Evolutionary conservation across 2,888 invertebrate genomes (phyloP).

Genomic region (Scelioninae gen. 2): DNA sequence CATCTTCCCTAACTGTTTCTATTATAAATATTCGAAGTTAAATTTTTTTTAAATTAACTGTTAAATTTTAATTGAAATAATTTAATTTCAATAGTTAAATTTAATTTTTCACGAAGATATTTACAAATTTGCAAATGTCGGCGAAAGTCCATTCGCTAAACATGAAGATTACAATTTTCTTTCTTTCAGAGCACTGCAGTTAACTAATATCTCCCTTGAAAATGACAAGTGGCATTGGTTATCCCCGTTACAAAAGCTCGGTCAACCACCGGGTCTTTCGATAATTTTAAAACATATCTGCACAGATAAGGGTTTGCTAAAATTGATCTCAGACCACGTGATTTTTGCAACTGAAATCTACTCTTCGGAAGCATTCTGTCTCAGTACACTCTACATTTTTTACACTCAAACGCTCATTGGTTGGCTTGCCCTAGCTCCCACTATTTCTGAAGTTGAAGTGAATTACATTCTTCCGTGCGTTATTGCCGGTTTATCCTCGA

Average conservation of each 20-base stretch:
- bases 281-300: constrained; percentile 85
- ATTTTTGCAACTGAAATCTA: constrained; percentile 79
- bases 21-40: too few species aligned
- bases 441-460: constrained; percentile 81
- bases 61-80: too few species aligned
- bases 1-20: too few species aligned
- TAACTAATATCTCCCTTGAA: constrained; percentile 80
- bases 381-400: constrained; percentile 87
- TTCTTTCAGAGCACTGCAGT: constrained; percentile 80
- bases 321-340: constrained; percentile 80
- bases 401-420: constrained; percentile 86
- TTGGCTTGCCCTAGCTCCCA: constrained; percentile 78
- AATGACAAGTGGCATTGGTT: constrained; percentile 88
- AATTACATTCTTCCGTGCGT: constrained; percentile 83
- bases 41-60: too few species aligned
- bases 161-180: too few species aligned
- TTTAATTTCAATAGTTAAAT: too few species aligned
- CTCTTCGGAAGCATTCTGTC: constrained; percentile 78
- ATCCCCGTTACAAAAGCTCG: constrained; percentile 83
- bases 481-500: constrained; percentile 83
- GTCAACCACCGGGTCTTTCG: constrained; percentile 84
- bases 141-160: too few species aligned
- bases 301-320: constrained; percentile 79
- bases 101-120: too few species aligned
- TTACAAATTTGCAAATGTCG: too few species aligned